Evolutionary conservation across 1,140 invertebrate species (phyloP), one percentile per base, ranked within the genome.

Genomic region (Cotesia glomerata): DNA sequence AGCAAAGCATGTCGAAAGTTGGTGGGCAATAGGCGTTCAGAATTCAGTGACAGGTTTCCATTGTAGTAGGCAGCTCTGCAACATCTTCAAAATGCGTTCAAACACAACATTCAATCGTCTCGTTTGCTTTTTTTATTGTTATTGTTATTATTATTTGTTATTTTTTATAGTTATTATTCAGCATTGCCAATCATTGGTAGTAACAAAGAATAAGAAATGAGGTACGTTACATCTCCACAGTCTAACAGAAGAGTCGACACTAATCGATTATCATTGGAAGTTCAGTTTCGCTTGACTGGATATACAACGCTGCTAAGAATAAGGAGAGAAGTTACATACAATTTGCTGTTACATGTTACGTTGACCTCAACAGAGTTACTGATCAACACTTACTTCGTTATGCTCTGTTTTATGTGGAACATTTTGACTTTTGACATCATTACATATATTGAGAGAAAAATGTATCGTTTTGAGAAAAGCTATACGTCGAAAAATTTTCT

Each of bases 1-100:
- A 18, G 32, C 51, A 36, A 69, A 69, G 51, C 54, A 32, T 66
- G 51, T 26, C 54, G 32, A 39, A 56, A 69, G 54, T 35, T 52
- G 56, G 66, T 56, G 49, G 26, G 32, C 66, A 69, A 69, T 56
- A 56, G 66, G 66, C 66, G 66, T 69, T 32, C 54, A 26, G 26
- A 69, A 69, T 69, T 34, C 52, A 51, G 34, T 69, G 66, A 69
- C 66, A 69, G 66, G 66, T 69, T 56, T 56, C 39, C 54, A 69
- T 69, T 69, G 66, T 62, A 58, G 16, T 18, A 32, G 51, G 49
- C 36, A 14, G 14, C 32, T 69, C 51, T 56, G 66, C 11, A 56
- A 52, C 54, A 56, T 52, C 45, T 58, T 35, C 14, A 34, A 69
- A 69, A 56, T 58, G 49, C 54, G 56, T 58, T 18, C 56, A 58